Conservation (phyloP, 2,797 vertebrate species). For the Falco rusticolus region DNA sequence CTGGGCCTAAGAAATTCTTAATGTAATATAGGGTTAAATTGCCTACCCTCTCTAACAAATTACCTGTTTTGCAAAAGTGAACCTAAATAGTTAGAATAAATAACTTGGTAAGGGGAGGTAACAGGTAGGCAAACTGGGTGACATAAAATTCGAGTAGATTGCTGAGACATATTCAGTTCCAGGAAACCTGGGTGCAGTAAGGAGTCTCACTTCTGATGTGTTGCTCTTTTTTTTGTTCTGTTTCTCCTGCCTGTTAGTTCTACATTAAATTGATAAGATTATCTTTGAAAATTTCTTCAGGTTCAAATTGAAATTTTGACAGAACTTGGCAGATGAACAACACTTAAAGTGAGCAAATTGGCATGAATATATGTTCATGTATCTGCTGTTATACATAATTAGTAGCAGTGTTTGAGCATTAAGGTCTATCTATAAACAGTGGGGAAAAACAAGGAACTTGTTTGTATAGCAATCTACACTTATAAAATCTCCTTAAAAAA, state of each 20-base stretch:
- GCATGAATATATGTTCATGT: neutral
- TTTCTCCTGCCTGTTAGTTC: neutral
- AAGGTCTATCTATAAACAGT: neutral
- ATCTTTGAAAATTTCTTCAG: neutral
- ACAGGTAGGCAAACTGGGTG: neutral
- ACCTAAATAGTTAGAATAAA: neutral
- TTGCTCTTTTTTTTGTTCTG: neutral
- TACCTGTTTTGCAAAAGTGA: neutral
- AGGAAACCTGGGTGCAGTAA: neutral
- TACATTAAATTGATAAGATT: neutral
- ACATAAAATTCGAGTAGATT: neutral
- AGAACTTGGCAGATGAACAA: neutral
- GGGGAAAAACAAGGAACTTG: neutral
- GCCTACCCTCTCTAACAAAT: neutral
- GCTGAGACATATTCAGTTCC: neutral
- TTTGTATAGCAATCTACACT: neutral
- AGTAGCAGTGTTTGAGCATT: neutral
- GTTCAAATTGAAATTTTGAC: conserved; percentile 10
- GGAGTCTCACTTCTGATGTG: neutral
- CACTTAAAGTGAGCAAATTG: neutral
- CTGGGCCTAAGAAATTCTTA: neutral
- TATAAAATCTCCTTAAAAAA: neutral
- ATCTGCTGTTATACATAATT: neutral
- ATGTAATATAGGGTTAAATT: neutral
- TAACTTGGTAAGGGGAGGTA: neutral